Conservation (phyloP, 2,888 invertebrate genomes). For the Dryomyza anilis region DNA sequence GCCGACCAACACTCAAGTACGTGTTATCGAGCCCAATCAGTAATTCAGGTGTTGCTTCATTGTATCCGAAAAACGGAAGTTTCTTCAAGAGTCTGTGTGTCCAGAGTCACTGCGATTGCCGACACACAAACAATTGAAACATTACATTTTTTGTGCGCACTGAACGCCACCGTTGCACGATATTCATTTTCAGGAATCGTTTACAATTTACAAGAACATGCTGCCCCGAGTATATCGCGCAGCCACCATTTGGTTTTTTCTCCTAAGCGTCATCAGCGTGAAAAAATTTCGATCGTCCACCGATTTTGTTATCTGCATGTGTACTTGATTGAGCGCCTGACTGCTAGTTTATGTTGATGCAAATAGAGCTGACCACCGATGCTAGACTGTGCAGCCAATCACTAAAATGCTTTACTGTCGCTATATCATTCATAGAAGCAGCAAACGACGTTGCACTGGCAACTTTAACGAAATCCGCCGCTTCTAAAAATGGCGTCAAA, state of each 20-base stretch:
- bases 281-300: not conserved
- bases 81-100: not conserved
- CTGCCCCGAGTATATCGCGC: not conserved
- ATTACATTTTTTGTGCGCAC: not conserved
- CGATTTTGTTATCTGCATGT: not conserved
- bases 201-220: not conserved
- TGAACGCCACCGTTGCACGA: not conserved
- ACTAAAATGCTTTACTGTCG: not conserved
- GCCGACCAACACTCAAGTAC: not conserved
- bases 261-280: not conserved
- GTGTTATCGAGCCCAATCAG: constrained; percentile 4
- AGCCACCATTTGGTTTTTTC: not conserved
- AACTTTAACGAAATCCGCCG: constrained; percentile 3
- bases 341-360: not conserved
- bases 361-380: not conserved
- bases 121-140: not conserved
- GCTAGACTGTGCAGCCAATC: not conserved
- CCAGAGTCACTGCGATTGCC: not conserved
- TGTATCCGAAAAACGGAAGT: not conserved
- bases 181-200: not conserved
- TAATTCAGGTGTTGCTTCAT: not conserved
- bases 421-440: not conserved
- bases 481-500: not conserved
- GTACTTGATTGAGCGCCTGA: too few relatives aligned
- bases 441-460: constrained; percentile 12